phyloP scores from a whole-genome alignment of 92 coral and sea anemone species.

The Virgularia gustaviana region DNA sequence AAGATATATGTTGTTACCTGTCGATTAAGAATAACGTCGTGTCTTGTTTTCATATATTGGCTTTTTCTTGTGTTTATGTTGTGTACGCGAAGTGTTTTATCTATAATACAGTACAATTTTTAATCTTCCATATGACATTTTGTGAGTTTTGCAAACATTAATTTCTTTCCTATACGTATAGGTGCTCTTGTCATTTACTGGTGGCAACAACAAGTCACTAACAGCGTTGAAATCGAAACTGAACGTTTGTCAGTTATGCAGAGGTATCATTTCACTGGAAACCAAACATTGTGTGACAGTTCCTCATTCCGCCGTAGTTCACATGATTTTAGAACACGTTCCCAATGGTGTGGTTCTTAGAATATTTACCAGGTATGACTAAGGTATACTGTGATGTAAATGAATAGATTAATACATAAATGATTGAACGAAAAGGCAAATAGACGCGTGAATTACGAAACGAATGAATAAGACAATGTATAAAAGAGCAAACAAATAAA shows the following conservation, averaged over 20 bases:
- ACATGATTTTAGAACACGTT: not conserved
- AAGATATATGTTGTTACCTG: too few species aligned
- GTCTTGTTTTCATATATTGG: too few species aligned
- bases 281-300: not conserved
- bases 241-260: slow-evolving; percentile 13
- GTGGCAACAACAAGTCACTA: not conserved
- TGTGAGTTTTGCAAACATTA: too few species aligned
- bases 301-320: not conserved
- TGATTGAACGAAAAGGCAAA: not conserved
- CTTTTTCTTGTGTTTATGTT: too few species aligned
- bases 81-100: too few species aligned
- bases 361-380: slow-evolving; percentile 10
- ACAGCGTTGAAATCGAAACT: slow-evolving; percentile 13
- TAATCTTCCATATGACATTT: too few species aligned
- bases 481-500: too few species aligned
- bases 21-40: too few species aligned
- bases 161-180: not conserved
- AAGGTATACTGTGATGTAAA: not conserved
- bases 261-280: not conserved
- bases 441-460: too few species aligned
- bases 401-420: too few species aligned
- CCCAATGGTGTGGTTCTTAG: not conserved
- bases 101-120: too few species aligned
- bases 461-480: too few species aligned
- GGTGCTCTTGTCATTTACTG: not conserved